Base-by-base conservation (phyloP, 1,140 invertebrate species). In the Chrysomallon squamiferum region DNA sequence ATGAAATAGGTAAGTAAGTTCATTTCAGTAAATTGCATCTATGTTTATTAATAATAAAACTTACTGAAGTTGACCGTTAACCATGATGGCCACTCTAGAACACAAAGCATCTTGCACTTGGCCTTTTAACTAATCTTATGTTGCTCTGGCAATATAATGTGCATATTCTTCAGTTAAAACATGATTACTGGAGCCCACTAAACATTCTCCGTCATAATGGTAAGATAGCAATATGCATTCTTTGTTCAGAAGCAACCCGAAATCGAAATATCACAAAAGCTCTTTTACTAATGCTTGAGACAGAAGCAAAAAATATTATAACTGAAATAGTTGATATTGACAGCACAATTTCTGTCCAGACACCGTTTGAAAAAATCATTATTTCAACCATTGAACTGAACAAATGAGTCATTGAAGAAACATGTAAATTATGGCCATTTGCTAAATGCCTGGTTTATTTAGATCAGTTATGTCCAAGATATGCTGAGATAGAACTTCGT, bases 41-140 rank as follows among this genome's bases (percentile, higher is more conserved):
- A n/a, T n/a, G n/a, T n/a, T n/a, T n/a, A n/a, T n/a, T n/a, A n/a
- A n/a, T n/a, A n/a, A n/a, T n/a, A n/a, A n/a, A 20, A 74, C 81
- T 76, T 73, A 87, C 86, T 82, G 89, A 22, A 94, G 79, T 58
- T 76, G 72, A 30, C 87, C 87, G 78, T 87, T 87, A 57, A 87
- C 84, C 86, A 88, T 87, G 59, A 88, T 88, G 9, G 79, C 85
- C 20, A 88, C 73, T 20, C 87, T 72, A 52, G 72, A 78, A 66
- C 87, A 87, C 27, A 88, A 69, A n/a, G 92, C 92, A 79, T 95
- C 93, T 41, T 45, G 30, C 45, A 54, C 61, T 47, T 29, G 56
- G 62, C 43, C 29, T 56, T 2, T 2, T 59, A n/a, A 54, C 50
- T 1, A 54, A 2, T 20, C 50, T 54, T 5, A 18, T 27, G n/a